phyloP scores from a whole-genome alignment of 2,888 invertebrate species.

The Gibbula magus region DNA sequence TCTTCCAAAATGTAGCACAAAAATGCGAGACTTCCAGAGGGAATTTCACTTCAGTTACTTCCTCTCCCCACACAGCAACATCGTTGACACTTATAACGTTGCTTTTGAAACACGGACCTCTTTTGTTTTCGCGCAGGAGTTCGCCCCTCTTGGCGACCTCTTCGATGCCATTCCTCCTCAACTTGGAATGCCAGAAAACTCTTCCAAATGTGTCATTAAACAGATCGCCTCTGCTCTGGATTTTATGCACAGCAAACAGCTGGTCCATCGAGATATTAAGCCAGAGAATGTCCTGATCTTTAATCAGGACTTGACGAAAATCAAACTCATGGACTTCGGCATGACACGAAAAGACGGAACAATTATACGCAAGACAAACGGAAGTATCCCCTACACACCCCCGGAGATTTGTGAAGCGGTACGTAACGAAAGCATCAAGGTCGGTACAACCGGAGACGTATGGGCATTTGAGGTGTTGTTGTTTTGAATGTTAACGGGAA shows the following conservation, averaged over 20 bases:
- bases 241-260: conserved; percentile 92
- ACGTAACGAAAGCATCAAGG: conserved; percentile 81
- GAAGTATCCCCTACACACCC: conserved; percentile 92
- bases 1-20: conserved; percentile 76
- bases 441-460: conserved; percentile 89
- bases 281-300: conserved; percentile 95
- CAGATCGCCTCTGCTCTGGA: conserved; percentile 95
- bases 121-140: conserved; percentile 96
- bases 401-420: conserved; percentile 88
- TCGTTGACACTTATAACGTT: conserved; percentile 96
- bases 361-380: conserved; percentile 72
- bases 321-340: conserved; percentile 97
- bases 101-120: conserved; percentile 92
- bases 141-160: conserved; percentile 93
- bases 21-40: conserved; percentile 90
- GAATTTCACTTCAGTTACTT: conserved; percentile 97
- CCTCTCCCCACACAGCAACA: conserved; percentile 92
- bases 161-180: conserved; percentile 81
- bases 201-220: conserved; percentile 89
- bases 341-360: conserved; percentile 82
- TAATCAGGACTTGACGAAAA: conserved; percentile 91
- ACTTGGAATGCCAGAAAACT: conserved; percentile 74
- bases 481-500: conserved; percentile 95
- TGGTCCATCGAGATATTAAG: conserved; percentile 97
- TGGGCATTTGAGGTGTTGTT: conserved; percentile 98